phyloP scores from a whole-genome alignment of 2,888 invertebrate genomes.

The Antheraea assamensis region DNA sequence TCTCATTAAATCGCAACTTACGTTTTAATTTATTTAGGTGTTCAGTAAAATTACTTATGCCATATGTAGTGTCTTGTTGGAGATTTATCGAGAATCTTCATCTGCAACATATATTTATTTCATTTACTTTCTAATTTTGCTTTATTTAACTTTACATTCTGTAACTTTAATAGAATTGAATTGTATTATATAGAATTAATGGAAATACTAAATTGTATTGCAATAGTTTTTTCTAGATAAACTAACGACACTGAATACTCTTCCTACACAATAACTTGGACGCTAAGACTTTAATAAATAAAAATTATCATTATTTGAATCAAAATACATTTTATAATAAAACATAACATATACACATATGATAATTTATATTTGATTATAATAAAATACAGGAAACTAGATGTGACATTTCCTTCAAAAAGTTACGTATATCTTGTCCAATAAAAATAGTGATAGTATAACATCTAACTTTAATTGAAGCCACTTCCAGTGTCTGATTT shows the following conservation, averaged over 20 bases:
- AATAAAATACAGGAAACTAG: background rate
- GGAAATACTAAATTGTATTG: no score
- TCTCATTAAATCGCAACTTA: conserved; percentile 1
- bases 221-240: no score
- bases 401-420: background rate
- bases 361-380: no score
- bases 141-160: no score
- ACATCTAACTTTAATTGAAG: background rate
- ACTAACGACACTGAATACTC: no score
- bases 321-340: no score
- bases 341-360: no score
- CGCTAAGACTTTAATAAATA: no score
- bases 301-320: no score
- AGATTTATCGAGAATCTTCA: background rate
- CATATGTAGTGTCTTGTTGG: background rate
- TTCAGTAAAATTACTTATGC: conserved; percentile 10
- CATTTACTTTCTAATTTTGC: background rate
- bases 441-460: conserved; percentile 1
- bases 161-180: no score
- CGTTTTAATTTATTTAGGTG: conserved; percentile 15
- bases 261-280: no score
- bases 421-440: background rate
- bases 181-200: no score
- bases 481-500: background rate
- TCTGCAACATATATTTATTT: background rate